Conservation (phyloP, 2,888 invertebrate species). For the Cheilosia soror region DNA sequence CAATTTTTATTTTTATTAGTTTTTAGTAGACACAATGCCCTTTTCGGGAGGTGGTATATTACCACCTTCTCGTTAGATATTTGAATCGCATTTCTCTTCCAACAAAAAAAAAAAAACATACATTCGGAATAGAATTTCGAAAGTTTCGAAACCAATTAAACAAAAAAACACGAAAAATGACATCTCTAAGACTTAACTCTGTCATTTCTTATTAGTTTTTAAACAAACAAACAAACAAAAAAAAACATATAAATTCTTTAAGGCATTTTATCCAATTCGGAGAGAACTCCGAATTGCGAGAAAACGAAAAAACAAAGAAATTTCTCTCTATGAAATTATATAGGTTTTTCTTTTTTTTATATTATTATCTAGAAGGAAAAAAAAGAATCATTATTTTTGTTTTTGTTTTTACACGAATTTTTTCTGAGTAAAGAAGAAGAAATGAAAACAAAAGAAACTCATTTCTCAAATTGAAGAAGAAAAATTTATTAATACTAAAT, state of each 20-base stretch:
- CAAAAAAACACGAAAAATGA: constrained; percentile 54
- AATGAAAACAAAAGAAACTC: constrained; percentile 73
- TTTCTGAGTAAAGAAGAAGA: constrained; percentile 73
- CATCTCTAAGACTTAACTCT: constrained; percentile 56
- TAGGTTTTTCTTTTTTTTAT: constrained; percentile 54
- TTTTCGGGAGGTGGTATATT: constrained; percentile 70
- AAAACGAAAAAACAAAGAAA: constrained; percentile 44
- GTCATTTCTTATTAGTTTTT: constrained; percentile 62
- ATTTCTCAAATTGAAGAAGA: constrained; percentile 75
- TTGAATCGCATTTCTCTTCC: constrained; percentile 75
- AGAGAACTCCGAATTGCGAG: constrained; percentile 68
- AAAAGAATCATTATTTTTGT: constrained; percentile 67
- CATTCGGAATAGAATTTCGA: constrained; percentile 74
- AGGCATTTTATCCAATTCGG: constrained; percentile 73
- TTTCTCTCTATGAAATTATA: constrained; percentile 51
- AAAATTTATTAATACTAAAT: constrained; percentile 74
- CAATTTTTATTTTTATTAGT: constrained; percentile 60
- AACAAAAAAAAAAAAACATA: constrained; percentile 35
- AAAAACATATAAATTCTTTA: constrained; percentile 47
- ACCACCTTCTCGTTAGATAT: constrained; percentile 65
- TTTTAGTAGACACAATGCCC: constrained; percentile 56
- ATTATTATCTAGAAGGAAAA: constrained; percentile 15
- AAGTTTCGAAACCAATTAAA: constrained; percentile 54
- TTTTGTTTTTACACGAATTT: constrained; percentile 71
- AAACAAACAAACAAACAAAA: constrained; percentile 22